Percentiles rank a stretch among this genome's conserved stretches.
Evolutionary conservation across 2,888 invertebrate species (phyloP).

Genomic region (Rhorus exstirpatorius): DNA sequence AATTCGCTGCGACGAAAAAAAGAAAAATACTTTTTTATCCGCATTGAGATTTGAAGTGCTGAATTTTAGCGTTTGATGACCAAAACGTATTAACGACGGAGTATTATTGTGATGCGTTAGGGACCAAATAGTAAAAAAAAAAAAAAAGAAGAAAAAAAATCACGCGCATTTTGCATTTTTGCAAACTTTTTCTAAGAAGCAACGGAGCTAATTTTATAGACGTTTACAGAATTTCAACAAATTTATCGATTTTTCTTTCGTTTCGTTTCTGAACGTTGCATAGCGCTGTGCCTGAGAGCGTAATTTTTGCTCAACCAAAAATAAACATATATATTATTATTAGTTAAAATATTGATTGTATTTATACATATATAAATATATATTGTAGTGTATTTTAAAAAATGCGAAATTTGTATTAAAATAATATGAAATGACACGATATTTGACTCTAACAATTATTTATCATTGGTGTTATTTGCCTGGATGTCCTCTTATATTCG

Average conservation of each 20-base stretch:
- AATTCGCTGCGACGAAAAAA: not conserved
- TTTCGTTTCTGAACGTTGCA: not conserved
- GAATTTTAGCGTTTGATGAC: not conserved
- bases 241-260: not conserved
- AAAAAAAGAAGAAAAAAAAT: not conserved
- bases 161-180: not conserved
- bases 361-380: too few relatives aligned
- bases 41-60: not conserved
- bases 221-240: not conserved
- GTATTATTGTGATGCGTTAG: conserved; percentile 26
- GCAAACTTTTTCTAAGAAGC: not conserved
- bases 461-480: not conserved
- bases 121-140: too few relatives aligned
- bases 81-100: conserved; percentile 8
- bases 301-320: conserved; percentile 8
- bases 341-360: not conserved
- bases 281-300: conserved; percentile 2
- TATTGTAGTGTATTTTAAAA: not conserved
- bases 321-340: not conserved
- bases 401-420: not conserved
- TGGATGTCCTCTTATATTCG: too few relatives aligned
- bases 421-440: not conserved
- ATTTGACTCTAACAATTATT: not conserved
- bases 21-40: not conserved
- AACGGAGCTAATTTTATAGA: not conserved